phyloP scores from a whole-genome alignment of 2,113 vertebrate species.

The Actenoides hombroni region DNA sequence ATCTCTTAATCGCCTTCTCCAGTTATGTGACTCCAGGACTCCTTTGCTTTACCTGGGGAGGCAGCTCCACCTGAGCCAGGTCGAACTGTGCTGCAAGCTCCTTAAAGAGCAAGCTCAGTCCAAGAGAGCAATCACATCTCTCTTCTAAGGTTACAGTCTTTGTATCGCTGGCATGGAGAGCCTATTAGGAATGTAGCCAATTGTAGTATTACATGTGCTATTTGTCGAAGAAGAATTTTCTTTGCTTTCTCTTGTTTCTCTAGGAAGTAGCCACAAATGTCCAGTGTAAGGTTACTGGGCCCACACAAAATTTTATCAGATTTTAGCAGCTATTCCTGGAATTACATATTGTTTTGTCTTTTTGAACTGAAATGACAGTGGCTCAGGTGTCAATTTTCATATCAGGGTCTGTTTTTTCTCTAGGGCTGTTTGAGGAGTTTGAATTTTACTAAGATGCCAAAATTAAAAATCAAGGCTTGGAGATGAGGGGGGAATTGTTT shows the following conservation, averaged over 20 bases:
- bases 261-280: slow-evolving; percentile 55
- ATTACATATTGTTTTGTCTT: slow-evolving; percentile 41
- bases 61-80: slow-evolving; percentile 11
- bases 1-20: not conserved
- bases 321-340: slow-evolving; percentile 58
- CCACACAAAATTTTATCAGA: slow-evolving; percentile 47
- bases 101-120: not conserved
- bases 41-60: not conserved
- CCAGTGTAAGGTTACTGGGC: slow-evolving; percentile 45
- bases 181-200: slow-evolving; percentile 39
- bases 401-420: not conserved
- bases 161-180: slow-evolving; percentile 27
- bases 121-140: slow-evolving; percentile 34
- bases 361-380: not conserved
- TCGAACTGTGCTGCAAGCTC: not conserved
- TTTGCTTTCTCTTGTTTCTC: slow-evolving; percentile 63
- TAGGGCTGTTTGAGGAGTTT: not conserved
- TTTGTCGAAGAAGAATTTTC: slow-evolving; percentile 37
- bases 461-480: not conserved
- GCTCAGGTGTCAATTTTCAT: slow-evolving; percentile 5
- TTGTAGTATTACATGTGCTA: slow-evolving; percentile 23
- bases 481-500: not conserved
- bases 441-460: not conserved
- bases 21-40: not conserved
- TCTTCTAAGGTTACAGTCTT: slow-evolving; percentile 32